Percentiles rank a stretch among this genome's conserved stretches.
These are phyloP conservation scores for Samia ricini DNA, from an alignment of 1,140 invertebrate genomes.

Conservation along the genomic window DNA sequence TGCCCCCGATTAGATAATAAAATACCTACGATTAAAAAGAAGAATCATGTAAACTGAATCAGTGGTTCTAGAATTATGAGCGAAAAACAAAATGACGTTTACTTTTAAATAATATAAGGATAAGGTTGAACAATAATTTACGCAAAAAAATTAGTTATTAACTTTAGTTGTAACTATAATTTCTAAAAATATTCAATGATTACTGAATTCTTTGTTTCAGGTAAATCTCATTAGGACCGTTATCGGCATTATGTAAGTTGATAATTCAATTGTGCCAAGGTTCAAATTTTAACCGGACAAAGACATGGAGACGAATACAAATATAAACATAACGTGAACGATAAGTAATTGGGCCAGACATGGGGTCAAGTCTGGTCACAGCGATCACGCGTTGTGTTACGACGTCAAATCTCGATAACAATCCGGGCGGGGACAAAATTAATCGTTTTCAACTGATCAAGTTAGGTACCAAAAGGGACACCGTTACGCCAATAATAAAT, in stretches of 20 bases:
- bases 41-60: too few species aligned
- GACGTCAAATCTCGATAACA: slow-evolving; percentile 46
- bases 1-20: too few species aligned
- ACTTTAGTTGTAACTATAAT: too few species aligned
- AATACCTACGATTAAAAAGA: too few species aligned
- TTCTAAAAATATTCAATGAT: not conserved
- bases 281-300: slow-evolving; percentile 11
- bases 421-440: not conserved
- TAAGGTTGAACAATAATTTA: too few species aligned
- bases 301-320: slow-evolving; percentile 25
- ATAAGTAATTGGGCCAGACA: slow-evolving; percentile 63
- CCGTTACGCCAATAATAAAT: not conserved
- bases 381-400: slow-evolving; percentile 37
- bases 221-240: not conserved
- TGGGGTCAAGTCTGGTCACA: slow-evolving; percentile 50
- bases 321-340: slow-evolving; percentile 24
- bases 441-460: not conserved
- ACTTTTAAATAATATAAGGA: too few species aligned
- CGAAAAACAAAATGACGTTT: too few species aligned
- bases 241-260: slow-evolving; percentile 3
- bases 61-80: too few species aligned
- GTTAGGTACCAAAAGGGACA: not conserved
- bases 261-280: slow-evolving; percentile 10
- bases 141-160: too few species aligned
- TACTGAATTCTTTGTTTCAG: slow-evolving; percentile 12